phyloP scores from a whole-genome alignment of 2,113 vertebrate species.

The Limnothrissa miodon region DNA sequence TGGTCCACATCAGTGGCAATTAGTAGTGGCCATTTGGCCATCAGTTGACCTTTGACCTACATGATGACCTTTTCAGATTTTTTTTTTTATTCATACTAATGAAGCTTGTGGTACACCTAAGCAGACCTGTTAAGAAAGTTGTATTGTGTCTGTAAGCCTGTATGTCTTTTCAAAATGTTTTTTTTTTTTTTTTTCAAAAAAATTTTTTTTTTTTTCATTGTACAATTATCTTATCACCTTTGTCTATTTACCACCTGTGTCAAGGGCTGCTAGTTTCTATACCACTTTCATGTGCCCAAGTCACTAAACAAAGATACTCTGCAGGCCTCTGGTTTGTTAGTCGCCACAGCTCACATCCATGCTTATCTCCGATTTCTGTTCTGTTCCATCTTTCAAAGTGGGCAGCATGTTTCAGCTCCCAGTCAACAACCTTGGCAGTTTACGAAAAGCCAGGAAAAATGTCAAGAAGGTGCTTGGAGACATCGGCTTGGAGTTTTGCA shows the following conservation, averaged over 20 bases:
- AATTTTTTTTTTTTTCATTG: background rate
- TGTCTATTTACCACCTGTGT: background rate
- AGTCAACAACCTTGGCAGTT: conserved; percentile 98
- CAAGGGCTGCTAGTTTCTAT: background rate
- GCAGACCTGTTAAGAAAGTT: background rate
- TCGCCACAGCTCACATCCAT: conserved; percentile 3
- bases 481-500: conserved; percentile 98
- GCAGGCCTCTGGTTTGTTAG: background rate
- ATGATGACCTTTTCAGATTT: background rate
- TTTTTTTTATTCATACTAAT: background rate
- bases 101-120: background rate
- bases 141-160: background rate
- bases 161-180: background rate
- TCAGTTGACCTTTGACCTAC: conserved; percentile 27
- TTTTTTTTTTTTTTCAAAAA: background rate
- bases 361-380: conserved; percentile 34
- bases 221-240: no score
- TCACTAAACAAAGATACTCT: background rate
- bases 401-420: conserved; percentile 99
- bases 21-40: background rate
- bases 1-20: background rate
- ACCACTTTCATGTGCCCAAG: background rate
- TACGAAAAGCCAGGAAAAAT: conserved; percentile 98
- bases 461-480: conserved; percentile 98
- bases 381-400: conserved; percentile 71